Base-by-base conservation (phyloP, 2,888 invertebrate species). In the Drosophila suboccidentalis region DNA sequence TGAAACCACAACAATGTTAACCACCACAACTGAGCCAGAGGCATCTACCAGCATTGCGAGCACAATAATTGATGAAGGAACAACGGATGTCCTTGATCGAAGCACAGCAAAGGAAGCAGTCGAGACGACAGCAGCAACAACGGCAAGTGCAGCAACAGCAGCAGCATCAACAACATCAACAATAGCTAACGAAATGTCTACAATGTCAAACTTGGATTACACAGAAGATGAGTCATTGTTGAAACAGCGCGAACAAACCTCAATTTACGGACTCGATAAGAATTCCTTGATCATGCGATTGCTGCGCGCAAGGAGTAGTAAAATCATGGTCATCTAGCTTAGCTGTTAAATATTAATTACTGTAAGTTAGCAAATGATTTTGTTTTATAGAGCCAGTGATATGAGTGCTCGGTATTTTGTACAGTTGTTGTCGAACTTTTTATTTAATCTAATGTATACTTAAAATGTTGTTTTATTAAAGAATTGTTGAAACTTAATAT, bases 261-360 rank as follows among this genome's bases (percentile, higher is more conserved):
- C 89, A 0, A 81, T 87, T 9, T 87, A 85, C 11, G 85, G 89
- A 1, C 62, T 83, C 8, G 74, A 78, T 38, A 79, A 79, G 55
- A 82, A 88, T 51, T 88, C 87, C 2, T 39, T 87, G 49, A 88
- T 88, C 22, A 90, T 90, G 90, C 71, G 80, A n/a, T 41, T 90
- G 17, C 36, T 87, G 32, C 78, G 77, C 0, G 75, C 82, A 19
- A 55, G 82, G 19, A 83, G 82, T 34, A 71, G 51, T 32, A 70
- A 75, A 34, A 75, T 79, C 38, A 46, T 72, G 13, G 64, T 77
- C 5, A 6, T 68, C 34, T 65, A 79, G 8, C 10, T 9, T 11
- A 0, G 4, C n/a, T 39, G 9, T 54, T 22, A 0, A 38, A 13
- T 26, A 46, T 41, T 50, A n/a, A 10, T 38, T 32, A 43, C 26